Percentiles rank a stretch among this genome's conserved stretches.
phyloP scores from a whole-genome alignment of 2,113 vertebrate species.

The Lepisosteus oculatus region DNA sequence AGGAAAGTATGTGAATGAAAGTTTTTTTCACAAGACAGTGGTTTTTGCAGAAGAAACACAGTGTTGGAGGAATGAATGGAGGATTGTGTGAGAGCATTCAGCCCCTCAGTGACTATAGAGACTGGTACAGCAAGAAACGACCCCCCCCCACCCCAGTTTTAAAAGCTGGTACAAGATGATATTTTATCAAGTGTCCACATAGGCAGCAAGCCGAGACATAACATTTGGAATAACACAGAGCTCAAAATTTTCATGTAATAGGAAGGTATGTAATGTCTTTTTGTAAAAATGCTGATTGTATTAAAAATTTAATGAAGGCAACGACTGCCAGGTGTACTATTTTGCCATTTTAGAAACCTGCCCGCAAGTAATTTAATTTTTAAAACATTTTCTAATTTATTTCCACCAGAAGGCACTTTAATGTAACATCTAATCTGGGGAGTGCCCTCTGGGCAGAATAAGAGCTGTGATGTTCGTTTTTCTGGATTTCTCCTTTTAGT shows the following conservation, averaged over 20 bases:
- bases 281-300: neutral
- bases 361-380: too few species aligned
- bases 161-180: constrained; percentile 67
- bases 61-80: constrained; percentile 69
- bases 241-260: neutral
- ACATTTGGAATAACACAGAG: neutral
- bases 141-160: constrained; percentile 36
- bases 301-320: too few species aligned
- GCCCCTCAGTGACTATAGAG: constrained; percentile 72
- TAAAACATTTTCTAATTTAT: too few species aligned
- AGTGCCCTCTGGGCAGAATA: too few species aligned
- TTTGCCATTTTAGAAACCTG: too few species aligned
- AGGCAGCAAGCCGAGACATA: constrained; percentile 26
- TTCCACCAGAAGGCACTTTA: too few species aligned
- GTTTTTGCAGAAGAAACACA: constrained; percentile 39
- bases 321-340: too few species aligned
- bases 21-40: constrained; percentile 9
- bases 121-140: constrained; percentile 82
- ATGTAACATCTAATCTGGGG: too few species aligned
- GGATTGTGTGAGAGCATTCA: constrained; percentile 76
- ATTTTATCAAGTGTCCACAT: constrained; percentile 48
- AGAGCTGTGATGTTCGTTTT: too few species aligned
- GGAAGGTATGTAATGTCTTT: neutral
- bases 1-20: constrained; percentile 3
- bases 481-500: too few species aligned